These are phyloP conservation scores for Drosophila mercatorum DNA, from an alignment of 2,888 invertebrate genomes.

Conservation along the genomic window DNA sequence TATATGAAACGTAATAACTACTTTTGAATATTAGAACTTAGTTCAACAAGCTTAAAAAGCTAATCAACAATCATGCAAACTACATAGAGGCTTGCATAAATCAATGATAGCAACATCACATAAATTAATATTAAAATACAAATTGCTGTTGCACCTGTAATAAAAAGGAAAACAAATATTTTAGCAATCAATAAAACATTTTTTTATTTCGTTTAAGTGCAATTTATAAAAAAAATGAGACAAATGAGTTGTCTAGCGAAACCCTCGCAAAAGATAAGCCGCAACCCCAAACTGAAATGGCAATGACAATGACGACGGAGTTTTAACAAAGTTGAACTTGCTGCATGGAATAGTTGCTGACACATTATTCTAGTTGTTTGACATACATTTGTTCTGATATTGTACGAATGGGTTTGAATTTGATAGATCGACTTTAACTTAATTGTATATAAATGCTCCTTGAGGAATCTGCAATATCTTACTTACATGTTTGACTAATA, in stretches of 20 bases:
- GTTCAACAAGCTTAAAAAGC: neutral
- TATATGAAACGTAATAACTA: too few relatives aligned
- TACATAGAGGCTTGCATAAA: slow-evolving; percentile 18
- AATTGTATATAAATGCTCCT: neutral
- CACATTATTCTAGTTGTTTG: neutral
- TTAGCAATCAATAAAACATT: slow-evolving; percentile 21
- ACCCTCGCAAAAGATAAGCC: slow-evolving; percentile 1
- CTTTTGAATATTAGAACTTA: neutral
- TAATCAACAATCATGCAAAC: slow-evolving; percentile 5
- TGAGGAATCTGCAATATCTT: too few relatives aligned
- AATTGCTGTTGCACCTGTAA: slow-evolving; percentile 16
- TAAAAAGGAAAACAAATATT: neutral
- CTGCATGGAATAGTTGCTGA: neutral
- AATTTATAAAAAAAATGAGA: slow-evolving; percentile 12
- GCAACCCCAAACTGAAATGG: slow-evolving; percentile 7
- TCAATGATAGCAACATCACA: slow-evolving; percentile 37
- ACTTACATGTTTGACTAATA: too few relatives aligned
- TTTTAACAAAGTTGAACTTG: neutral
- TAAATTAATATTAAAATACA: slow-evolving; percentile 33
- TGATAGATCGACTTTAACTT: neutral
- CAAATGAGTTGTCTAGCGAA: slow-evolving; percentile 15
- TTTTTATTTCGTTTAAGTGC: neutral
- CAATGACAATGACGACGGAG: slow-evolving; percentile 2
- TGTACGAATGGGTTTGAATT: neutral
- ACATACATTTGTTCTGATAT: neutral